phyloP scores from a whole-genome alignment of 2,113 vertebrate genomes.

The Crotalus viridis region DNA sequence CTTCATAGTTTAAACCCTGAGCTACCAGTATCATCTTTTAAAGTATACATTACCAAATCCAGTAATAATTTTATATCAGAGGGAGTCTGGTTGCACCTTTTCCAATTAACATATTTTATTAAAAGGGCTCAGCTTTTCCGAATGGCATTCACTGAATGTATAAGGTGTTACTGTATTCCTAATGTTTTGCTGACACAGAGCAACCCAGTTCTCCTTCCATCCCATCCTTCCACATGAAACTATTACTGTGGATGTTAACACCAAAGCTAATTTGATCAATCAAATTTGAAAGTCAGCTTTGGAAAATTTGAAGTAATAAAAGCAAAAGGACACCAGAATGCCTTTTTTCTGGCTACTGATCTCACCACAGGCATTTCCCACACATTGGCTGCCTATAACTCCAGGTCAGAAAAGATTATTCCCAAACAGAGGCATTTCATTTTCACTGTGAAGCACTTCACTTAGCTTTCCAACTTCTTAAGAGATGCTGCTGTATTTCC shows the following conservation, averaged over 20 bases:
- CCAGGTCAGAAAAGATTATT: background rate
- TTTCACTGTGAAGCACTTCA: background rate
- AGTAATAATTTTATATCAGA: too few relatives aligned
- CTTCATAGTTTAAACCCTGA: too few relatives aligned
- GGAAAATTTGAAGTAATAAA: slow-evolving; percentile 13
- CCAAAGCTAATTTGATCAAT: background rate
- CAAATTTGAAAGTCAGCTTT: background rate
- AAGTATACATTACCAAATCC: too few relatives aligned
- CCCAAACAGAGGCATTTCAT: background rate
- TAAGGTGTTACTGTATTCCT: too few relatives aligned
- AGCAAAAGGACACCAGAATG: background rate
- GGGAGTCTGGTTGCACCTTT: too few relatives aligned
- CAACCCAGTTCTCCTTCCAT: too few relatives aligned
- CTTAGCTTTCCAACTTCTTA: background rate
- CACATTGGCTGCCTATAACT: background rate
- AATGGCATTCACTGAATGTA: too few relatives aligned
- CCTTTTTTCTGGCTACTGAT: background rate
- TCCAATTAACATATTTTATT: too few relatives aligned
- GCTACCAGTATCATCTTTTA: too few relatives aligned
- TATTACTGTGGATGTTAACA: background rate
- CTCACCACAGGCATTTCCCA: background rate
- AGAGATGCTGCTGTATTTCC: background rate
- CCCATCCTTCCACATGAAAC: background rate
- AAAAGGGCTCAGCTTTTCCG: too few relatives aligned
- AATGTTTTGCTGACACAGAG: too few relatives aligned